Evolutionary conservation across 2,888 invertebrate genomes (phyloP).

Genomic region (Cenopis cana): DNA sequence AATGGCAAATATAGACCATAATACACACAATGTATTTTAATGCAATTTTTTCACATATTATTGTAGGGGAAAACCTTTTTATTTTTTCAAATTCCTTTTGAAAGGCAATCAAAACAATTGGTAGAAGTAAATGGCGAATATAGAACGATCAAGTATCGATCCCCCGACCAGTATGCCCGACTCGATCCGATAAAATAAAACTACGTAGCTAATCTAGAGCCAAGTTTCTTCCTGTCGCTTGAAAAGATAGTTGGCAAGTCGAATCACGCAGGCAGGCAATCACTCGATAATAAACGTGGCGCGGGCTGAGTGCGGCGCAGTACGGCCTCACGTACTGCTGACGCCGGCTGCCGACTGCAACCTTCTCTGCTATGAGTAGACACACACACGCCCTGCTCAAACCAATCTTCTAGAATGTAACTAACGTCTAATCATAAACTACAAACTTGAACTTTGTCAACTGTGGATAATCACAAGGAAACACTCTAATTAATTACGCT

Average conservation of each 20-base stretch:
- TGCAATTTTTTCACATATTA: too few species aligned
- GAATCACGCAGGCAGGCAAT: constrained; percentile 81
- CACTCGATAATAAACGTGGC: constrained; percentile 82
- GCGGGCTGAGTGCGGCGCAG: constrained; percentile 69
- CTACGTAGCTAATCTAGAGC: constrained; percentile 66
- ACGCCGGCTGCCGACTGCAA: constrained; percentile 56
- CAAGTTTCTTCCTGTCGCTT: constrained; percentile 67
- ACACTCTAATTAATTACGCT: constrained; percentile 57
- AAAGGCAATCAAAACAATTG: too few species aligned
- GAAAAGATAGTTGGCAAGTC: constrained; percentile 75
- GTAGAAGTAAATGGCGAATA: background rate
- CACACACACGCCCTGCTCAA: background rate
- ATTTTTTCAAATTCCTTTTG: too few species aligned
- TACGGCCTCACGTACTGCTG: constrained; percentile 73
- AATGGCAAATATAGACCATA: background rate
- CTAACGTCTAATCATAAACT: background rate
- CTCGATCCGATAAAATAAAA: constrained; percentile 29
- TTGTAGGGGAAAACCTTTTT: too few species aligned
- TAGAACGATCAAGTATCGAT: background rate
- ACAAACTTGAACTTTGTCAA: constrained; percentile 11
- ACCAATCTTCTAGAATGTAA: constrained; percentile 20
- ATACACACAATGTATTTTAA: too few species aligned
- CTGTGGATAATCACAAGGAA: constrained; percentile 8
- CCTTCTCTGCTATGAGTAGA: constrained; percentile 39
- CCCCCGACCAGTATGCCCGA: background rate